Evolutionary conservation across 2,888 invertebrate genomes (phyloP).

Genomic region (Odontocolon sp.): DNA sequence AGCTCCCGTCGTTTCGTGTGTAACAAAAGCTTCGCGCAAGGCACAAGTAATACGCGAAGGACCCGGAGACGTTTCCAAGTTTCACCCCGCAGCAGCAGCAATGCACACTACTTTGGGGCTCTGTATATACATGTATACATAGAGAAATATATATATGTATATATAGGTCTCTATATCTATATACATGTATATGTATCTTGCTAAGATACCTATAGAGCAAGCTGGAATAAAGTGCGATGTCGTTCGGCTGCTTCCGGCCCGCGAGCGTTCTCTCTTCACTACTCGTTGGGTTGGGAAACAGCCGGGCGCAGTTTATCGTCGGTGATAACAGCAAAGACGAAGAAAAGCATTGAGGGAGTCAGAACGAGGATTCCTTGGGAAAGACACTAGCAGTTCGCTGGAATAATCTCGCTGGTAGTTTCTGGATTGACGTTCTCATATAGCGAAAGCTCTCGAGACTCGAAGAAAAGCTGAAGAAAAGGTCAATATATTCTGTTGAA

Average conservation of each 20-base stretch:
- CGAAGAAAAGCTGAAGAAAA: background rate
- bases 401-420: conserved; percentile 28
- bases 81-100: conserved; percentile 24
- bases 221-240: conserved; percentile 47
- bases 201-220: background rate
- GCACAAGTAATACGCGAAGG: conserved; percentile 35
- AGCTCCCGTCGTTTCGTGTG: conserved; percentile 7
- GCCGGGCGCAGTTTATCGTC: conserved; percentile 31
- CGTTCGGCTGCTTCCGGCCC: conserved; percentile 25
- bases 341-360: conserved; percentile 6
- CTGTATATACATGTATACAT: background rate
- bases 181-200: too few relatives aligned
- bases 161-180: too few relatives aligned
- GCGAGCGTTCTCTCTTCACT: conserved; percentile 4
- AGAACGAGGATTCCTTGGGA: background rate
- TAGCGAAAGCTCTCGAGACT: background rate
- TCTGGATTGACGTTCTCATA: conserved; percentile 23
- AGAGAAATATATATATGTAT: background rate
- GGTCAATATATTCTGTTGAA: background rate
- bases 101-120: too few relatives aligned
- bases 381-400: conserved; percentile 6
- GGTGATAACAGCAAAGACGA: conserved; percentile 35
- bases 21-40: conserved; percentile 41
- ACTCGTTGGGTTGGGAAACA: conserved; percentile 4
- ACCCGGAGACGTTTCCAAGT: conserved; percentile 43